Percentiles rank a stretch among this genome's conserved stretches.
Evolutionary conservation across 2,113 vertebrate species (phyloP).

Genomic region (Mionectes macconnelli): DNA sequence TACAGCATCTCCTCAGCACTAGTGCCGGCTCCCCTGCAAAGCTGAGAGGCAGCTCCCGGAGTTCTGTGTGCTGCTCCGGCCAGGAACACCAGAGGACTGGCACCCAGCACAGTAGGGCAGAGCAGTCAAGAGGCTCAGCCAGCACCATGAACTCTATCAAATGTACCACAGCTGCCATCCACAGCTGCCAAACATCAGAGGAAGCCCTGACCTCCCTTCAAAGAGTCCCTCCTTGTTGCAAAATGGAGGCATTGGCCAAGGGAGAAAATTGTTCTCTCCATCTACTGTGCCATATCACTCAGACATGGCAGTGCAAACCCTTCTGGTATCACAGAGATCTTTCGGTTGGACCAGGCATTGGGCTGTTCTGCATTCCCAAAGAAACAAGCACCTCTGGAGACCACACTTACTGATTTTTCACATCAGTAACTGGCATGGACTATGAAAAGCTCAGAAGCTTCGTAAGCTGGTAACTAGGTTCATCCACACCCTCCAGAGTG

Average conservation of each 20-base stretch:
- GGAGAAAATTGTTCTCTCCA: neutral
- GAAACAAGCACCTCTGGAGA: neutral
- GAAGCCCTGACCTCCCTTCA: neutral
- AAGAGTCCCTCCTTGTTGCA: neutral
- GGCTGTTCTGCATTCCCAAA: neutral
- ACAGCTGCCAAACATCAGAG: neutral
- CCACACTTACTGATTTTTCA: fast-evolving
- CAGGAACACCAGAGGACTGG: fast-evolving
- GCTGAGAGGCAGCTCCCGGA: neutral
- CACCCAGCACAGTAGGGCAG: neutral
- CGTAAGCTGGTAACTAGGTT: neutral
- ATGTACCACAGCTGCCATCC: neutral
- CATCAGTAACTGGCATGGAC: fast-evolving
- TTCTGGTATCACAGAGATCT: neutral
- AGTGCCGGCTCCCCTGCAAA: neutral
- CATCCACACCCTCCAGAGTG: neutral
- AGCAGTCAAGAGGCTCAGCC: neutral
- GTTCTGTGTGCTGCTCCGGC: fast-evolving
- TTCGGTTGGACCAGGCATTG: neutral
- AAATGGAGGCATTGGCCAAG: neutral
- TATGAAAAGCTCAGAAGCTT: neutral
- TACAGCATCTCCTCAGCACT: neutral
- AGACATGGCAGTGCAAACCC: neutral
- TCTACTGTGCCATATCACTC: fast-evolving
- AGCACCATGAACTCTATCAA: fast-evolving